Percentiles rank a stretch among this genome's conserved stretches.
Conservation (phyloP, 2,797 vertebrate species). For the Falco berigora region DNA sequence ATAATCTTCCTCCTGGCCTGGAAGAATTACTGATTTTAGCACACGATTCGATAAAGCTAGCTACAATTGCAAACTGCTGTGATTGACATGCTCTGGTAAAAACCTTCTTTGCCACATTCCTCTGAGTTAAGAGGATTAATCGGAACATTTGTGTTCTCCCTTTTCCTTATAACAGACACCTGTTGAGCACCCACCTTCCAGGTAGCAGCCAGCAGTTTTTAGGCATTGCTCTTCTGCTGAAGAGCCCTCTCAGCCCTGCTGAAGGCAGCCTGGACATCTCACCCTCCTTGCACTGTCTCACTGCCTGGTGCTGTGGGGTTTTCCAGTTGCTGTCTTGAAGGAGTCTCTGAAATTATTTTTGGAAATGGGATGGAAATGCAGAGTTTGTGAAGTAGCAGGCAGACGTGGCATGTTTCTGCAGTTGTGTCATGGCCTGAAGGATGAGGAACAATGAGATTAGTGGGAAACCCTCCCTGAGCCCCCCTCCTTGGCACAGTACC, state of each 20-base stretch:
- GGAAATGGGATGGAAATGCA: neutral
- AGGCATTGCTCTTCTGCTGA: rapidly evolving
- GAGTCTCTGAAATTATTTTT: neutral
- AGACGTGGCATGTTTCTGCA: neutral
- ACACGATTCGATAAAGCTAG: neutral
- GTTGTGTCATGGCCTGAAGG: neutral
- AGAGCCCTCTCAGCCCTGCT: rapidly evolving
- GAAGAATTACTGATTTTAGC: constrained; percentile 14
- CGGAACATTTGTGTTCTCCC: neutral
- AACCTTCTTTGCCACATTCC: neutral
- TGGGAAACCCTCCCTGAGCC: neutral
- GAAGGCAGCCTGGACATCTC: neutral
- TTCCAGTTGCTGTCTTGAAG: neutral
- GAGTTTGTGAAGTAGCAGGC: neutral
- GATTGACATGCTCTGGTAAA: neutral
- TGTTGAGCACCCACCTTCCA: neutral
- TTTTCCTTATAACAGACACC: neutral
- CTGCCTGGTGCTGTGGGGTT: neutral
- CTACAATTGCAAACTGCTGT: neutral
- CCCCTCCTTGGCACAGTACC: neutral
- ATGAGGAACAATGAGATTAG: neutral
- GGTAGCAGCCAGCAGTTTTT: neutral
- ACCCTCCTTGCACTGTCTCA: rapidly evolving
- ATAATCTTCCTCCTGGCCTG: constrained; percentile 51
- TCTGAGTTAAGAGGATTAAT: neutral